Base-by-base conservation (phyloP, 2,888 invertebrate species). In the Elysia crispata region DNA sequence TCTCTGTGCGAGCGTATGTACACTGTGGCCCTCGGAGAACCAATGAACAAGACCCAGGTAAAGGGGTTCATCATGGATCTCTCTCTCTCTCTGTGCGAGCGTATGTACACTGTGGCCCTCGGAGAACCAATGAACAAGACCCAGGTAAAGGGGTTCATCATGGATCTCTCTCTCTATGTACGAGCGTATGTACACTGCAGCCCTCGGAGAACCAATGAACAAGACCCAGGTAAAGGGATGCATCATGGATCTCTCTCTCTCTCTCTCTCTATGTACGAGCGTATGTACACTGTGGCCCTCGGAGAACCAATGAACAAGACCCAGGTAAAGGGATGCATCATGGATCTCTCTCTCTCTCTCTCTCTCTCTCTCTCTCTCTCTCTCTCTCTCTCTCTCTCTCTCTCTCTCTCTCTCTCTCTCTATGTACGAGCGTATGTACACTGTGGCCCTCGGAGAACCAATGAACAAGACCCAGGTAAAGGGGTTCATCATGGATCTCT, bases 31-130 rank as follows among this genome's bases (percentile, higher is more conserved):
- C 85, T 90, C 80, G 85, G 89, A 15, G 92, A 92, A 70, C 90
- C 92, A 1, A 86, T 93, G 79, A 93, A 93, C 86, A 86, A 89
- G 78, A 87, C 88, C 13, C 90, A 92, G 84, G 92, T 92, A 76
- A 8, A 20, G 28, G 8, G 25, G 13, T 31, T 1, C 18, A 8
- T 15, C 15, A 13, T 41, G 30, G 33, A 20, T 41, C 49, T 30
- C 33, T 41, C 1, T 31, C n/a, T 25, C n/a, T 70, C n/a, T n/a
- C n/a, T 92, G 18, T 93, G 93, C 83, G 88, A 92, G 72, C 89
- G 90, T 41, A 85, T 93, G 77, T 89, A 91, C 80, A 88, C 91
- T 80, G 92, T 92, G 86, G 92, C 93, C 8, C 85, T 90, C 80
- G 85, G 89, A 15, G 92, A 92, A 70, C 90, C 92, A 1, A 86